These are phyloP conservation scores for Luidia sarsii DNA, from an alignment of 53 echinoderm and acorn worm species.

Conservation along the genomic window DNA sequence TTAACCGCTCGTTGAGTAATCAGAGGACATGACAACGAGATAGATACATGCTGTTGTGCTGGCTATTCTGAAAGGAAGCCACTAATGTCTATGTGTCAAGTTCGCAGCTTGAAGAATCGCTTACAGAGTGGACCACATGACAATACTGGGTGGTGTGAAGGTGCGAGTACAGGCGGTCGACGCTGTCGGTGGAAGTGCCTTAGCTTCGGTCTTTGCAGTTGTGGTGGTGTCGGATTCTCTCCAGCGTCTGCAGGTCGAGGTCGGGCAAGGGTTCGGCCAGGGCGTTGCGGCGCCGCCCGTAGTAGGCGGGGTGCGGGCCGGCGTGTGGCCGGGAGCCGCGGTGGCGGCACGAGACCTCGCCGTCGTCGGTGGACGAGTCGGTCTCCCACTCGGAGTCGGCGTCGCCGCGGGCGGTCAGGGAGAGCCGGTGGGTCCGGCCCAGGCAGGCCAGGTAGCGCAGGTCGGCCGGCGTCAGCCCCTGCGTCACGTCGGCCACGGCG, in stretches of 20 bases:
- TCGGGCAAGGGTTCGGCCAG: conserved; percentile 67
- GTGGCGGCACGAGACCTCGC: conserved; percentile 25
- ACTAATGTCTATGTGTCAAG: no score
- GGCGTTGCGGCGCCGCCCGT: conserved; percentile 70
- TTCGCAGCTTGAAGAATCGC: no score
- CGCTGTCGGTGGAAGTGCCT: no score
- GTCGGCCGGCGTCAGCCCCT: conserved; percentile 60
- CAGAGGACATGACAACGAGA: no score
- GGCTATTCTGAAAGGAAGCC: no score
- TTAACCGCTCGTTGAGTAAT: no score
- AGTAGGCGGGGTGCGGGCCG: conserved; percentile 27
- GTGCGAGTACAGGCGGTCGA: no score
- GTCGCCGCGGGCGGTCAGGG: background rate
- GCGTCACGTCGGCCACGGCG: conserved; percentile 68
- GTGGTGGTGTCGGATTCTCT: conserved; percentile 47
- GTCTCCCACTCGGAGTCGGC: background rate
- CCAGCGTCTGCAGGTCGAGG: conserved; percentile 47
- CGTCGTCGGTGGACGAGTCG: conserved; percentile 19
- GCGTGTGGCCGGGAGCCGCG: background rate
- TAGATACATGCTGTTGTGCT: no score
- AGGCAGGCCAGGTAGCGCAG: conserved; percentile 47
- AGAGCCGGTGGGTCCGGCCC: conserved; percentile 6
- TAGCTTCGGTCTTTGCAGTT: conserved; percentile 18
- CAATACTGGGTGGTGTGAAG: no score
- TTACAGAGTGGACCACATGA: no score